A percentile compares a stretch with the other conserved stretches of the same genome.
Evolutionary conservation across 1,140 invertebrate species (phyloP).

Genomic region (Drosophila sproati): DNA sequence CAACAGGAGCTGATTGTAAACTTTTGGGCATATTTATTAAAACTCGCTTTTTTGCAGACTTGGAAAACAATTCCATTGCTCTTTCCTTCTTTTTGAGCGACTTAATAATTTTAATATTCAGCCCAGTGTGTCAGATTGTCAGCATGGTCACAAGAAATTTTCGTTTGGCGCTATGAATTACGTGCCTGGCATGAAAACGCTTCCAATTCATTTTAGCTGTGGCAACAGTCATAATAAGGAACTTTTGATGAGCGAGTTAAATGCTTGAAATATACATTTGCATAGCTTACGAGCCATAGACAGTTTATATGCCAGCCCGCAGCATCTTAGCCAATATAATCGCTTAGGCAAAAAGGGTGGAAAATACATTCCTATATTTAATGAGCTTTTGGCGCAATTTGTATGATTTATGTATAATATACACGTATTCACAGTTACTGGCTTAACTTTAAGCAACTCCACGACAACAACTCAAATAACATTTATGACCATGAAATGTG

Average conservation of each 20-base stretch:
- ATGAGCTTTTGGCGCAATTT: slow-evolving; percentile 31
- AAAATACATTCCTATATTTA: slow-evolving; percentile 28
- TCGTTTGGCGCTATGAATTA: slow-evolving; percentile 13
- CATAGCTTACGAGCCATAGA: slow-evolving; percentile 18
- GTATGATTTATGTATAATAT: slow-evolving; percentile 51
- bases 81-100: too few species aligned
- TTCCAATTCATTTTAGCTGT: slow-evolving; percentile 18
- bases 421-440: slow-evolving; percentile 25
- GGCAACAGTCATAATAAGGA: slow-evolving; percentile 29
- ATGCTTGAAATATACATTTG: slow-evolving; percentile 58
- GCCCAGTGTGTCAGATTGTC: slow-evolving; percentile 32
- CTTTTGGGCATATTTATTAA: too few species aligned
- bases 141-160: slow-evolving; percentile 42
- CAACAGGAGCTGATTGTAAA: too few species aligned
- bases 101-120: background rate
- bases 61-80: too few species aligned
- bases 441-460: slow-evolving; percentile 27
- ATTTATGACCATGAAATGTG: slow-evolving; percentile 76
- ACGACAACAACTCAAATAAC: slow-evolving; percentile 68
- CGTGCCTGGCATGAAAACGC: slow-evolving; percentile 40
- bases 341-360: slow-evolving; percentile 23
- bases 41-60: too few species aligned
- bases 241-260: slow-evolving; percentile 67
- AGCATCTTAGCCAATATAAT: slow-evolving; percentile 39
- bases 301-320: background rate